phyloP scores from a whole-genome alignment of 2,113 vertebrate species.

The Salvator merianae region DNA sequence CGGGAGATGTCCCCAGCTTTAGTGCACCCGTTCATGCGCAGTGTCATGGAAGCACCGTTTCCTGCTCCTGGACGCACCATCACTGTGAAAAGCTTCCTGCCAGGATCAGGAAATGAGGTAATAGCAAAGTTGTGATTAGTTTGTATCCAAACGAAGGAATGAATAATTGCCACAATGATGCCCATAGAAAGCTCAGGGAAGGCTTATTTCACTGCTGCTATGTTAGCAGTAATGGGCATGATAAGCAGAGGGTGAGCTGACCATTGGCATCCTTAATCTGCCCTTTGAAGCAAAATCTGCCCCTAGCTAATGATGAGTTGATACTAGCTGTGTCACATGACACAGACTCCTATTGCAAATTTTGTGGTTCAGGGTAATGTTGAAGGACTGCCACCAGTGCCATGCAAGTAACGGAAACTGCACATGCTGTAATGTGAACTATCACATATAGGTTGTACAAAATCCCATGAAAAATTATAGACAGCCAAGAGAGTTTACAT shows the following conservation, averaged over 20 bases:
- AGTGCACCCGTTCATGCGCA: constrained; percentile 94
- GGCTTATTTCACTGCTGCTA: background rate
- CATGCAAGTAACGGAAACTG: no score
- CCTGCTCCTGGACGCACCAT: constrained; percentile 94
- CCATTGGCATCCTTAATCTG: background rate
- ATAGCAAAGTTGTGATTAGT: accelerated
- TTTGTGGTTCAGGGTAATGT: no score
- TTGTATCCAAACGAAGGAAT: background rate
- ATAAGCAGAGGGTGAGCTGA: background rate
- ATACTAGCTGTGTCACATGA: no score
- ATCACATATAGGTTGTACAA: no score
- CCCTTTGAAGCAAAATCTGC: accelerated
- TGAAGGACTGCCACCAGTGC: no score
- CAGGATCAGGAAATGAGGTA: constrained; percentile 92
- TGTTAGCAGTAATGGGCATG: background rate
- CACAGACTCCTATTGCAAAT: no score
- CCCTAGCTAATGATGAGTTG: background rate
- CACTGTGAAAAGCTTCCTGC: constrained; percentile 92
- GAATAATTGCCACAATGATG: no score
- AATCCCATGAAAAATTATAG: no score
- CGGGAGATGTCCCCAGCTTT: constrained; percentile 90
- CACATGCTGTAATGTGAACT: no score
- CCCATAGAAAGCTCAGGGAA: background rate
- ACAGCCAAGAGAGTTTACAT: no score
- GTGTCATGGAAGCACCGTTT: constrained; percentile 96